Evolutionary conservation across 2,888 invertebrate genomes (phyloP).

Genomic region (Microctonus hyperodae): DNA sequence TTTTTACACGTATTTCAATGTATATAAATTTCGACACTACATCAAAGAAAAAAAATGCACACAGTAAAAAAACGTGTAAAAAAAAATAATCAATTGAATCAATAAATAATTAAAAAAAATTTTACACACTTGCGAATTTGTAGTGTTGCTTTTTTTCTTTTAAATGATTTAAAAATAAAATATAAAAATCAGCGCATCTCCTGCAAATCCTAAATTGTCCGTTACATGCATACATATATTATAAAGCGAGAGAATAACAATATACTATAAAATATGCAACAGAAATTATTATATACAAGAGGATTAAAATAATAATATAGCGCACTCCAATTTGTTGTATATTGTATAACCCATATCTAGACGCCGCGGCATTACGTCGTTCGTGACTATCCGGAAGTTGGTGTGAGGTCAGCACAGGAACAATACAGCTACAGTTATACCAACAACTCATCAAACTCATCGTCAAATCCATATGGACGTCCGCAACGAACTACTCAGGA

Average conservation of each 20-base stretch:
- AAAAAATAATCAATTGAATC: too few relatives aligned
- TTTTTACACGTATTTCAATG: too few relatives aligned
- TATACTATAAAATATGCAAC: not conserved
- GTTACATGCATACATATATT: not conserved
- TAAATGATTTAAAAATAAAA: not conserved
- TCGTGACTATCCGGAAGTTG: conserved; percentile 73
- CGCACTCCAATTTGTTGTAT: conserved; percentile 46
- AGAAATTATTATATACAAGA: not conserved
- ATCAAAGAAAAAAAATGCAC: too few relatives aligned
- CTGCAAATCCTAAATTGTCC: not conserved
- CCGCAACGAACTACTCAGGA: conserved; percentile 75
- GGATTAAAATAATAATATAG: not conserved
- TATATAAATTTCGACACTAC: too few relatives aligned
- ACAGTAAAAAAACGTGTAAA: too few relatives aligned
- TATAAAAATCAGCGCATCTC: not conserved
- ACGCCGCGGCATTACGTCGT: conserved; percentile 89
- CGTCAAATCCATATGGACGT: conserved; percentile 67
- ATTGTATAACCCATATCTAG: conserved; percentile 65
- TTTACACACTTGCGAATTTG: too few relatives aligned
- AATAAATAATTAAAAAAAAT: too few relatives aligned
- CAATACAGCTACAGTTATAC: conserved; percentile 87
- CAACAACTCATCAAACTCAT: conserved; percentile 68
- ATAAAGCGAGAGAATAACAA: not conserved
- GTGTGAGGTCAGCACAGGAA: conserved; percentile 71
- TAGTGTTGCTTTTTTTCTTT: not conserved